Evolutionary conservation across 2,113 vertebrate species (phyloP), one percentile per base, ranked within the genome.

Genomic region (Candoia aspera): DNA sequence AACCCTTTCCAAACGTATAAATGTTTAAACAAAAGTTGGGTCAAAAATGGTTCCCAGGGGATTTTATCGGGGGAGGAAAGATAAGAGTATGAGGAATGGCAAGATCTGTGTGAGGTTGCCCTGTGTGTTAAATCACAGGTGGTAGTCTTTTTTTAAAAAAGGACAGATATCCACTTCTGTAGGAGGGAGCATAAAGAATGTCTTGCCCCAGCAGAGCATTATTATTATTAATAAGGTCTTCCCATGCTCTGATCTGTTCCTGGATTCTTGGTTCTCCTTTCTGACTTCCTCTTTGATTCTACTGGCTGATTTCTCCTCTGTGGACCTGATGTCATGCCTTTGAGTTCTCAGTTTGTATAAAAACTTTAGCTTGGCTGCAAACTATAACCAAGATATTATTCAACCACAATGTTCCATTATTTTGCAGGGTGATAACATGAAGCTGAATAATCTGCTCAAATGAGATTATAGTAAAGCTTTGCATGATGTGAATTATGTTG

Each of bases 391-490:
- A 90, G 6, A 57, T 12, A 55, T 89, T 23, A 64, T 11, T 55
- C 49, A 73, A 79, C 11, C 21, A 23, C 33, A 23, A 23, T 29
- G 12, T 54, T 53, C 62, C 42, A 73, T 73, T 53, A 55, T 73
- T 73, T 88, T 68, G 62, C 68, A 55, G 62, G 10, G 24, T 90
- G 49, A 54, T 55, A 73, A 53, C 26, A 6, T 4, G 29, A 26
- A 57, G 6, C 46, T n/a, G 13, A n/a, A 68, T 19, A 21, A 19
- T 54, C 26, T 33, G 17, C 33, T 54, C 46, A 89, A 19, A n/a
- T 95, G 89, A 84, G 29, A 79, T 79, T 79, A 79, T 42, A 42
- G 33, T 79, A 79, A 42, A 21, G 33, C 73, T 79, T 79, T 42
- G 33, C 17, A 42, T 42, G 73, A 42, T 42, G 33, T 33, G 33